Percentiles rank a stretch among this genome's conserved stretches.
Evolutionary conservation across 1,140 invertebrate genomes (phyloP).

Genomic region (Oedothorax gibbosus): DNA sequence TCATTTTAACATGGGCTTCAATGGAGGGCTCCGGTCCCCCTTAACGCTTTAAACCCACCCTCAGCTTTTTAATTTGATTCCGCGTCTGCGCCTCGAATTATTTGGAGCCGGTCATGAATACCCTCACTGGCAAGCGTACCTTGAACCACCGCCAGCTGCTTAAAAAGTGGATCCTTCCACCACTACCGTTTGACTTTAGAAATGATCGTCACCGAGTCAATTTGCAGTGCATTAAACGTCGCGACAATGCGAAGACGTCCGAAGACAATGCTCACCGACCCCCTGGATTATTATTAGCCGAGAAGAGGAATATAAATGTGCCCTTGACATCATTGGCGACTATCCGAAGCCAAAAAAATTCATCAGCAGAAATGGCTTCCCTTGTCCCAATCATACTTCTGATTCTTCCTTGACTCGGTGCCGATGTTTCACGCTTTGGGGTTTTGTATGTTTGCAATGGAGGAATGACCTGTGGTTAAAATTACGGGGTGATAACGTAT

Average conservation of each 20-base stretch:
- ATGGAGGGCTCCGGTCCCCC: no score
- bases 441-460: not conserved
- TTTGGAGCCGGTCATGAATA: conserved; percentile 6
- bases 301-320: conserved; percentile 52
- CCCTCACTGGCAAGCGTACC: not conserved
- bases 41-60: no score
- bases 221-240: conserved; percentile 42
- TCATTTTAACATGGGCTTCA: no score
- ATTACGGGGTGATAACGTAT: not conserved
- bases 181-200: conserved; percentile 37
- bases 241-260: conserved; percentile 47
- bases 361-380: conserved; percentile 51
- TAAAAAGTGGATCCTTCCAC: conserved; percentile 11
- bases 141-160: conserved; percentile 38
- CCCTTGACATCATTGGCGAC: conserved; percentile 57
- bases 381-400: conserved; percentile 55
- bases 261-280: conserved; percentile 42
- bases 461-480: conserved; percentile 17
- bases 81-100: no score
- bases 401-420: conserved; percentile 2
- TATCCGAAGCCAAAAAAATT: conserved; percentile 38
- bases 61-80: no score
- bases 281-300: conserved; percentile 56
- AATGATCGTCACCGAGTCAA: conserved; percentile 47
- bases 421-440: conserved; percentile 1